These are phyloP conservation scores for Frankliniella intonsa DNA, from an alignment of 2,888 invertebrate species.

Conservation along the genomic window DNA sequence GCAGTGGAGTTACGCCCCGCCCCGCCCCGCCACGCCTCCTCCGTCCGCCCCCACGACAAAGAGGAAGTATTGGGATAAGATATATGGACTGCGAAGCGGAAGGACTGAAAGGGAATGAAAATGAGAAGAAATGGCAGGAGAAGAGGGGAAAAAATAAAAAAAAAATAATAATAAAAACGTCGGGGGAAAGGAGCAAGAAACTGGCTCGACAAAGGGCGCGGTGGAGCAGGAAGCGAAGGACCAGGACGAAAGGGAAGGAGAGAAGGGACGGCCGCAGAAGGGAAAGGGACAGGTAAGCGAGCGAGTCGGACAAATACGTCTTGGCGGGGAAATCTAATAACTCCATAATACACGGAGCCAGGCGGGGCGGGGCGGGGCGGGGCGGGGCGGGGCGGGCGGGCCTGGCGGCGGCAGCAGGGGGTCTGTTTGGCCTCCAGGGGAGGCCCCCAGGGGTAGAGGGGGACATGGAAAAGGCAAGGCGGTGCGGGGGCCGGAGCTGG, in stretches of 20 bases:
- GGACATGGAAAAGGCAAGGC: neutral
- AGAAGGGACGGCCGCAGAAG: neutral
- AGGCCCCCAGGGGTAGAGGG: neutral
- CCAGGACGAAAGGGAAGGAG: neutral
- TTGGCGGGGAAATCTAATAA: constrained; percentile 19
- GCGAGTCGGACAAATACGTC: constrained; percentile 12
- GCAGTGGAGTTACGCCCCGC: neutral
- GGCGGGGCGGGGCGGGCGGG: too few relatives aligned
- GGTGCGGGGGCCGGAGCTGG: neutral
- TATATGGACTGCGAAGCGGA: neutral
- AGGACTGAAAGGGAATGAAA: neutral
- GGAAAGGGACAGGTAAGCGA: neutral
- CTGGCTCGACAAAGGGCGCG: neutral
- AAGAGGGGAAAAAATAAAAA: neutral
- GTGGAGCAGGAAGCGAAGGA: neutral
- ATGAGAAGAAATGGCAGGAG: neutral
- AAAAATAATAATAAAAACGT: neutral
- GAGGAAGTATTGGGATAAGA: neutral
- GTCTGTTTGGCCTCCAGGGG: neutral
- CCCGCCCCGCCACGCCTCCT: too few relatives aligned
- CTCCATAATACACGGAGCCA: neutral
- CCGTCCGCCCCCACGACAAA: neutral
- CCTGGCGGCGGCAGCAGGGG: neutral
- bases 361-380: neutral
- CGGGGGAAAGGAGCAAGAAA: neutral